These are phyloP conservation scores for Octodonta nipae DNA, from an alignment of 2,888 invertebrate species.

Conservation along the genomic window DNA sequence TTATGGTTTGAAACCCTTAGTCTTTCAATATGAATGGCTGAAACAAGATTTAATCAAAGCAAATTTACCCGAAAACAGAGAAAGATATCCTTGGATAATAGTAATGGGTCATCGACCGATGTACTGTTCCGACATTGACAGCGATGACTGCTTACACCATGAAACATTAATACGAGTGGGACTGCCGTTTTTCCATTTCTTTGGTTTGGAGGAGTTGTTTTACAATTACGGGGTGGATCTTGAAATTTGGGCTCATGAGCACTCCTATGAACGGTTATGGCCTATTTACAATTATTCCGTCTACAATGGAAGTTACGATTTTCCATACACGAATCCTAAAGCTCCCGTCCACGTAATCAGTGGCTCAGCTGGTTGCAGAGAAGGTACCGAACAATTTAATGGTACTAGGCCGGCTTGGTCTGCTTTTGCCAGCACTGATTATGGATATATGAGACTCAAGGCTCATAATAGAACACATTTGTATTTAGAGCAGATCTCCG, in stretches of 20 bases:
- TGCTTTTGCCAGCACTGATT: constrained; percentile 73
- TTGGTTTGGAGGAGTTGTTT: constrained; percentile 72
- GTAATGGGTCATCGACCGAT: constrained; percentile 63
- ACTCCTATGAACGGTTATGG: constrained; percentile 91
- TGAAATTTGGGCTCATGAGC: constrained; percentile 93
- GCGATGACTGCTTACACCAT: constrained; percentile 56
- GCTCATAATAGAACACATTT: constrained; percentile 73
- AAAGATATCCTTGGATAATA: constrained; percentile 59
- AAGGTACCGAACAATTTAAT: constrained; percentile 56
- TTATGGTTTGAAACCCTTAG: constrained; percentile 62
- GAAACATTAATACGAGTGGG: constrained; percentile 49
- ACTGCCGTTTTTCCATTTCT: constrained; percentile 43
- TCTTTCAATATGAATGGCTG: constrained; percentile 77
- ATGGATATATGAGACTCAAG: constrained; percentile 79
- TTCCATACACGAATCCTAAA: constrained; percentile 53
- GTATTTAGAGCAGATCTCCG: constrained; percentile 63
- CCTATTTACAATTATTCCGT: constrained; percentile 69
- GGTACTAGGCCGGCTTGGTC: constrained; percentile 56
- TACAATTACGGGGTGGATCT: constrained; percentile 83
- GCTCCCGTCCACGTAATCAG: constrained; percentile 87
- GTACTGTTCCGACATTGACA: constrained; percentile 60
- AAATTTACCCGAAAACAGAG: constrained; percentile 58
- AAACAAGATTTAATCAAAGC: constrained; percentile 66
- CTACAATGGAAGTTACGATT: constrained; percentile 51
- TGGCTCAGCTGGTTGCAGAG: constrained; percentile 79